Base-by-base conservation (phyloP, 2,113 vertebrate genomes). In the Microcebus jonahi region DNA sequence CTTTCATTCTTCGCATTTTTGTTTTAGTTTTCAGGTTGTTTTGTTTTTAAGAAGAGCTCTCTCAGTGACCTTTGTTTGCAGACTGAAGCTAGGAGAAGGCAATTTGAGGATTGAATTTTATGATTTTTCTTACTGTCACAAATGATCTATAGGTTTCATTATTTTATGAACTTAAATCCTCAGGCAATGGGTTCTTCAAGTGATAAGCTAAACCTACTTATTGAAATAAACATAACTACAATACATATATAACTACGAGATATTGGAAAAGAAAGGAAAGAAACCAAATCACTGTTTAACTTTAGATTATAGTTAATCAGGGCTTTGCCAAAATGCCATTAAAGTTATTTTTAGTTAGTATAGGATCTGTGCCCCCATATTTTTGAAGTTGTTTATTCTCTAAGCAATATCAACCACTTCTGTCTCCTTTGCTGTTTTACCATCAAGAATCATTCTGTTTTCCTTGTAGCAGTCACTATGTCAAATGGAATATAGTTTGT, bases 121-220 rank as follows among this genome's bases (percentile, higher is more conserved):
- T 96, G 84, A 98, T 98, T 98, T 98, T 98, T 98, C 98, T 98
- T 98, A 97, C 97, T 98, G 98, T 99, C 98, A 98, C 88, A 97
- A 98, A 98, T 98, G 98, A 99, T 98, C 97, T 98, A 98, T 98
- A 99, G 98, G 95, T 98, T 99, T 99, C 98, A 99, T 98, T 99
- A 99, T 77, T 98, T 96, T 98, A 96, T 98, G 94, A 98, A 98
- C 97, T 97, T 97, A 98, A 97, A 97, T 98, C 98, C 98, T 98
- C 85, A 96, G 98, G 98, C 98, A 97, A 97, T 95, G 89, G 39
- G 75, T 95, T 98, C 84, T 94, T 93, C 86, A 97, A 93, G 88
- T 97, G 94, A 94, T 94, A 98, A 98, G 34, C 61, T 88, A 96
- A 80, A 85, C 17, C 82, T 98, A 86, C 67, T 96, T 86, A 96